phyloP scores from a whole-genome alignment of 2,888 invertebrate species.

The Andricus curvator region DNA sequence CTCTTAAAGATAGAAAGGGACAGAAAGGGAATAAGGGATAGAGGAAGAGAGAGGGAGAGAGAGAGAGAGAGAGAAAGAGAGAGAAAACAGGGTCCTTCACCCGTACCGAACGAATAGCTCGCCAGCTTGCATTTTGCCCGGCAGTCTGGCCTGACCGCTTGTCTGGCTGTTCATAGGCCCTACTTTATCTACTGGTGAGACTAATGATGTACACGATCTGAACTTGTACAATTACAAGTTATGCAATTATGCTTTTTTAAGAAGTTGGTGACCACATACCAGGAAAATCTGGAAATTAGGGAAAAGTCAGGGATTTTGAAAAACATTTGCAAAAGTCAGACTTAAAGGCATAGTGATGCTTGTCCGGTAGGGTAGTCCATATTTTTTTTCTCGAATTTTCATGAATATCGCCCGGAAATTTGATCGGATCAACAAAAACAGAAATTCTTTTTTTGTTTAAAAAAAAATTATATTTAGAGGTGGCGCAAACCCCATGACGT shows the following conservation, averaged over 20 bases:
- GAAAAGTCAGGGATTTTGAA: no score
- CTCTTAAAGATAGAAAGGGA: slow-evolving; percentile 39
- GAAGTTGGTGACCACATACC: no score
- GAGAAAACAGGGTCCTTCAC: slow-evolving; percentile 67
- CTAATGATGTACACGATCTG: background rate
- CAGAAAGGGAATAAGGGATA: slow-evolving; percentile 39
- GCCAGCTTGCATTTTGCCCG: slow-evolving; percentile 57
- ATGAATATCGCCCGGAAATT: no score
- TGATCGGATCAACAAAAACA: no score
- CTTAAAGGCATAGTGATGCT: no score
- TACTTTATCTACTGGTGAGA: slow-evolving; percentile 54
- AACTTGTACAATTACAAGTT: background rate
- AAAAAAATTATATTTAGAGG: no score
- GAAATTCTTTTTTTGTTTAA: no score
- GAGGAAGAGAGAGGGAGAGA: background rate
- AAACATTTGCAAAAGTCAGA: no score
- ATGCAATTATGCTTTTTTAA: background rate
- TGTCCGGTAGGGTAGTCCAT: no score
- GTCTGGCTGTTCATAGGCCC: slow-evolving; percentile 53
- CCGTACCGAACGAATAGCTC: slow-evolving; percentile 60
- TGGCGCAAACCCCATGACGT: no score
- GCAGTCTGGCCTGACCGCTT: slow-evolving; percentile 65
- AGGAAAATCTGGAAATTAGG: no score
- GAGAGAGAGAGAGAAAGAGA: slow-evolving; percentile 48
- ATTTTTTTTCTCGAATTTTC: no score